These are phyloP conservation scores for Danionella cerebrum DNA, from an alignment of 2,113 vertebrate genomes.

Conservation along the genomic window DNA sequence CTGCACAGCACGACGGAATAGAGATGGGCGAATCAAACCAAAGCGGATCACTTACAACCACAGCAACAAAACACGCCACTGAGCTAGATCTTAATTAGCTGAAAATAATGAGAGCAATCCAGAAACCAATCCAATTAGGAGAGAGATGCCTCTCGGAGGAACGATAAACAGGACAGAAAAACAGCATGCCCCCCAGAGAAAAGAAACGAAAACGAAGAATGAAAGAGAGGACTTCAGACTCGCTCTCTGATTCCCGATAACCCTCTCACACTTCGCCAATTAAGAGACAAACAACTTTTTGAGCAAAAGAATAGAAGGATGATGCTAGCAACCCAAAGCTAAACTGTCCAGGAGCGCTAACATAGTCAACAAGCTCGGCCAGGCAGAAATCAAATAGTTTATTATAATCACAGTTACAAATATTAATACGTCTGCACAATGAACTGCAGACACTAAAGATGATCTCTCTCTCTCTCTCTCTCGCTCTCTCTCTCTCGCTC, in stretches of 20 bases:
- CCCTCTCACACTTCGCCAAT: neutral
- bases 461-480: too few relatives aligned
- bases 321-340: neutral
- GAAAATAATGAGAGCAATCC: constrained; percentile 50
- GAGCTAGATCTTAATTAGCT: constrained; percentile 63
- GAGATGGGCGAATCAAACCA: constrained; percentile 62
- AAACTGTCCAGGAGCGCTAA: neutral
- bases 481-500: too few relatives aligned
- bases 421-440: too few relatives aligned
- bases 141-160: neutral
- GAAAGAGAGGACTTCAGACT: neutral
- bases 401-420: too few relatives aligned
- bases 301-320: neutral
- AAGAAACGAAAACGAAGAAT: neutral
- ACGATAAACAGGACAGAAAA: neutral
- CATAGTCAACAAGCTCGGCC: too few relatives aligned
- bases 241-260: neutral
- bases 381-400: too few relatives aligned
- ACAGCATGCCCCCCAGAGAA: neutral
- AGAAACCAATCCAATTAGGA: constrained; percentile 26
- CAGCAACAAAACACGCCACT: constrained; percentile 54
- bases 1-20: constrained; percentile 51
- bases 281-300: neutral
- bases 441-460: too few relatives aligned
- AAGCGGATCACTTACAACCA: constrained; percentile 60